A percentile compares a stretch with the other conserved stretches of the same genome.
Conservation (phyloP, 2,888 invertebrate species). For the Tachina fera region DNA sequence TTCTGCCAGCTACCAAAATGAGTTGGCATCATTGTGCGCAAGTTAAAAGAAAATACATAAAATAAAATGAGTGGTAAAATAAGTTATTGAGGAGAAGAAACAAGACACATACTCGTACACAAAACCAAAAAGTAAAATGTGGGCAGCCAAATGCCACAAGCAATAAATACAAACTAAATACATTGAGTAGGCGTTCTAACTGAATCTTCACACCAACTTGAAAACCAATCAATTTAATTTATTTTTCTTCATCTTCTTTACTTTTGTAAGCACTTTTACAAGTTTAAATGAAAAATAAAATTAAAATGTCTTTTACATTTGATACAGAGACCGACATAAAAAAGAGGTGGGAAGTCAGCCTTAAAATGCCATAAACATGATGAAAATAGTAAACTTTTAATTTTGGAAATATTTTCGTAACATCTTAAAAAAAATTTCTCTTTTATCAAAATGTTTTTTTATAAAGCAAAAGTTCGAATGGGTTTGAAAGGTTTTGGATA, state of each 20-base stretch:
- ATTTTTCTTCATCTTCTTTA: neutral
- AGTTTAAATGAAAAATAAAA: slow-evolving; percentile 36
- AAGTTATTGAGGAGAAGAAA: slow-evolving; percentile 25
- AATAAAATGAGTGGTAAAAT: neutral
- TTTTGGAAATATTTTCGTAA: no score
- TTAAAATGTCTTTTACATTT: slow-evolving; percentile 1
- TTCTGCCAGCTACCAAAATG: neutral
- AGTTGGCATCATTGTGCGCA: neutral
- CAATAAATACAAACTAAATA: slow-evolving; percentile 48
- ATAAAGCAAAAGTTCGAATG: no score
- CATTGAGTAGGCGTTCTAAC: slow-evolving; percentile 64
- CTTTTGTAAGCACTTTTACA: slow-evolving; percentile 17
- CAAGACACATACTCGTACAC: neutral
- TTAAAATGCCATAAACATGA: neutral
- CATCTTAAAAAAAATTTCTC: no score
- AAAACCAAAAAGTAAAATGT: slow-evolving; percentile 41
- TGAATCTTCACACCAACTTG: slow-evolving; percentile 44
- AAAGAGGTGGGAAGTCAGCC: neutral
- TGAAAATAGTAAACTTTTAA: neutral
- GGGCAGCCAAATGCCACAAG: slow-evolving; percentile 48
- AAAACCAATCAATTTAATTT: slow-evolving; percentile 15
- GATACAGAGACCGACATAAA: neutral
- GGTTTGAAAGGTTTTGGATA: no score
- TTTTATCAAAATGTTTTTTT: no score
- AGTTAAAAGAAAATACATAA: neutral